A percentile compares a stretch with the other conserved stretches of the same genome.
Evolutionary conservation across 2,888 invertebrate genomes (phyloP).

Genomic region (Cacoxenus indagator): DNA sequence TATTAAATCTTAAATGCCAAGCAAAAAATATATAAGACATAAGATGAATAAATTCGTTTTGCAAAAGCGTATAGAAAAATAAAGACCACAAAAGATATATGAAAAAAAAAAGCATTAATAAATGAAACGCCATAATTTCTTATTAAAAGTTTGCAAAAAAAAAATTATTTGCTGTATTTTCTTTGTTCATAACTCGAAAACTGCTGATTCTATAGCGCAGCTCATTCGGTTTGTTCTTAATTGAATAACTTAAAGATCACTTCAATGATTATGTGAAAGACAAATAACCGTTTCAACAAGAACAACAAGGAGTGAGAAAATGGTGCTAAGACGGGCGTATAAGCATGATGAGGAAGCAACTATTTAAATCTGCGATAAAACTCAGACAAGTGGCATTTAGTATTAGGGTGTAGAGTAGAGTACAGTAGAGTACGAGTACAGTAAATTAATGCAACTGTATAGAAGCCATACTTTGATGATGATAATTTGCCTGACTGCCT

Average conservation of each 20-base stretch:
- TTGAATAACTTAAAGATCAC: slow-evolving; percentile 7
- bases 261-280: not conserved
- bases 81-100: not conserved
- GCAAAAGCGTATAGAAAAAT: not conserved
- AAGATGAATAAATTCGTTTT: not conserved
- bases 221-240: not conserved
- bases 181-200: not conserved
- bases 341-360: slow-evolving; percentile 10
- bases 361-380: slow-evolving; percentile 18
- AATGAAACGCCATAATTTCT: not conserved
- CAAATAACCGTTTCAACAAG: not conserved
- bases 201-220: too few relatives aligned
- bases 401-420: not conserved
- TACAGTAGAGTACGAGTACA: too few relatives aligned
- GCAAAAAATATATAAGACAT: not conserved
- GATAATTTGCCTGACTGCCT: not conserved
- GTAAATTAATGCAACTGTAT: not conserved
- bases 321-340: not conserved
- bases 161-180: not conserved
- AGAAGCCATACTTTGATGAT: slow-evolving; percentile 15
- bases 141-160: not conserved
- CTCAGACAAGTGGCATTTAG: slow-evolving; percentile 14
- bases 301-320: not conserved
- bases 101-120: not conserved
- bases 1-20: not conserved